Base-by-base conservation (phyloP, 2,797 vertebrate genomes). In the Syngnathus rostellatus region DNA sequence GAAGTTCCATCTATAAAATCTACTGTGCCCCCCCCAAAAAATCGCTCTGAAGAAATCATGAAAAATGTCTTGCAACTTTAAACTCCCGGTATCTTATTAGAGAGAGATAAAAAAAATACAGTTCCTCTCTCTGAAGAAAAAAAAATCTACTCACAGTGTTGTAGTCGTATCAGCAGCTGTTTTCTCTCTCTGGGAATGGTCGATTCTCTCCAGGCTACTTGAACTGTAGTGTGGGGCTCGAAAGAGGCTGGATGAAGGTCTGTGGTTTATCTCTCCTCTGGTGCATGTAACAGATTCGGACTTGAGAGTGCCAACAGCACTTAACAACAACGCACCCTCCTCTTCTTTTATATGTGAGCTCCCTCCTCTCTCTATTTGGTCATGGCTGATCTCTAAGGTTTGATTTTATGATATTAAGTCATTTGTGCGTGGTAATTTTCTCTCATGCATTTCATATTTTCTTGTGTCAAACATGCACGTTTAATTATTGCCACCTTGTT, bases 231-330 rank as follows among this genome's bases (percentile, higher is more conserved):
- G 12, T 6, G 55, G 55, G 14, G 31, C 55, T 38, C 25, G 31
- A 16, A 40, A 10, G 39, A 41, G 38, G 16, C 38, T 60, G 37
- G 38, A 39, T 19, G 17, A n/a, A 61, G 43, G 41, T 48, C 11
- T 63, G 41, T 0, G n/a, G 41, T 25, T 23, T 23, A 45, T 48
- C 62, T 63, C 69, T 83, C 83, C 76, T 86, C 66, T 83, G 73
- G 75, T 83, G 74, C 81, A 14, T 74, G 68, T 62, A 62, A 83
- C 82, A 81, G 46, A 64, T 51, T 51, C 73, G 84, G 87, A 67
- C 89, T 87, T 88, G 81, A 78, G 74, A 87, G 79, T 19, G 41
- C 68, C 77, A 64, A 69, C 79, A 81, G 68, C 76, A 72, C 37
- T 51, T 51, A 40, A 21, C 48, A 50, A 11, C 63, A 50, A 43